These are phyloP conservation scores for Hyalella azteca DNA, from an alignment of 2,888 invertebrate species.

Conservation along the genomic window DNA sequence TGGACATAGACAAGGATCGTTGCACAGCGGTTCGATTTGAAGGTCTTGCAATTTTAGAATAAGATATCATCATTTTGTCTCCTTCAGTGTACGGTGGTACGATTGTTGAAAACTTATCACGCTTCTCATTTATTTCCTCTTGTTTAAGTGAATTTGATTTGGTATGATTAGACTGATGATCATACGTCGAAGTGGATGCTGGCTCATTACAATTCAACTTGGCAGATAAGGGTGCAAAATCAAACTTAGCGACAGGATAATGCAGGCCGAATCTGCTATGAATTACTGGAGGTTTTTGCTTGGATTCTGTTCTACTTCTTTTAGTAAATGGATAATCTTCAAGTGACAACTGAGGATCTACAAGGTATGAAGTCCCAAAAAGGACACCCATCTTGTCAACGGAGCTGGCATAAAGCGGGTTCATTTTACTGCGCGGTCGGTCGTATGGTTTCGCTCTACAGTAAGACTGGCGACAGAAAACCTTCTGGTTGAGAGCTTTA, in stretches of 20 bases:
- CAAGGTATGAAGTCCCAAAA: conserved; percentile 22
- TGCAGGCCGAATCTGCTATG: conserved; percentile 26
- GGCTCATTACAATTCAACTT: too few relatives aligned
- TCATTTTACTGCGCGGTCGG: not conserved
- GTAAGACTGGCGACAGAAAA: conserved; percentile 10
- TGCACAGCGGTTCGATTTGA: not conserved
- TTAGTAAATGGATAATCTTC: conserved; percentile 35
- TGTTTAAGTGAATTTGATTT: too few relatives aligned
- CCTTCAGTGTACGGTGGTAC: too few relatives aligned
- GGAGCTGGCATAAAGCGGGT: not conserved
- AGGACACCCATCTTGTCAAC: conserved; percentile 25
- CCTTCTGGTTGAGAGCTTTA: conserved; percentile 4
- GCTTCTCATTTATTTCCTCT: too few relatives aligned
- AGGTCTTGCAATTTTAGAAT: not conserved
- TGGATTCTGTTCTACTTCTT: not conserved
- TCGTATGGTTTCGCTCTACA: conserved; percentile 18
- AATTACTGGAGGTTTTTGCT: not conserved
- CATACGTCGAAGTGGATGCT: too few relatives aligned
- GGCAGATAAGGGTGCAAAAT: too few relatives aligned
- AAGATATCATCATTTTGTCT: not conserved
- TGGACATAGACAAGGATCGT: not conserved
- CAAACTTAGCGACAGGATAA: conserved; percentile 11
- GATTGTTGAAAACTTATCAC: too few relatives aligned
- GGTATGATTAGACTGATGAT: too few relatives aligned
- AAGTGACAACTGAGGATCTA: conserved; percentile 26